phyloP scores from a whole-genome alignment of 2,888 invertebrate species.

The Pterostichus niger region DNA sequence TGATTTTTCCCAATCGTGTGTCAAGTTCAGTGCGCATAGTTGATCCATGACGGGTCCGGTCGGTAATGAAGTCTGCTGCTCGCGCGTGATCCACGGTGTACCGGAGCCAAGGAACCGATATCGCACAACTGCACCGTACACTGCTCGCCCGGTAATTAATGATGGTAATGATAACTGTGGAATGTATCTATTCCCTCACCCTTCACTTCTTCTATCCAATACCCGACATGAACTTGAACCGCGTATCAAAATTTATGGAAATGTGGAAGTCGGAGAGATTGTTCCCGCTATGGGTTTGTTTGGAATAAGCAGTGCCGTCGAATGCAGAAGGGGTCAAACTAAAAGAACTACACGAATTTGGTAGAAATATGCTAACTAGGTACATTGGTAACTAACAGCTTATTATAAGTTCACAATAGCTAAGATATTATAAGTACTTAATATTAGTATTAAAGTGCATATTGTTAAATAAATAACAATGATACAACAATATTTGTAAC shows the following conservation, averaged over 20 bases:
- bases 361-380: too few species aligned
- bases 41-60: slow-evolving; percentile 57
- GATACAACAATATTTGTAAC: too few species aligned
- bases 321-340: too few species aligned
- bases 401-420: too few species aligned
- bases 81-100: slow-evolving; percentile 32
- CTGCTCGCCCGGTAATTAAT: slow-evolving; percentile 58
- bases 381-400: too few species aligned
- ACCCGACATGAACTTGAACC: neutral
- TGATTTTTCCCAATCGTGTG: neutral
- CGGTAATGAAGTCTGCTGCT: slow-evolving; percentile 51
- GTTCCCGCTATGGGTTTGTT: neutral
- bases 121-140: slow-evolving; percentile 14
- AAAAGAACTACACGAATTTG: too few species aligned
- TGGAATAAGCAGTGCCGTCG: neutral
- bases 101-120: neutral
- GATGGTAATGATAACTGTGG: slow-evolving; percentile 62
- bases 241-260: slow-evolving; percentile 57
- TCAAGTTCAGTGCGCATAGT: slow-evolving; percentile 11
- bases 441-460: too few species aligned
- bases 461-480: too few species aligned
- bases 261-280: slow-evolving; percentile 20
- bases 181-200: slow-evolving; percentile 19
- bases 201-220: neutral
- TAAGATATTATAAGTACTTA: too few species aligned